A percentile compares a stretch with the other conserved stretches of the same genome.
These are phyloP conservation scores for Brachionichthys hirsutus DNA, from an alignment of 2,113 vertebrate species.

Conservation along the genomic window DNA sequence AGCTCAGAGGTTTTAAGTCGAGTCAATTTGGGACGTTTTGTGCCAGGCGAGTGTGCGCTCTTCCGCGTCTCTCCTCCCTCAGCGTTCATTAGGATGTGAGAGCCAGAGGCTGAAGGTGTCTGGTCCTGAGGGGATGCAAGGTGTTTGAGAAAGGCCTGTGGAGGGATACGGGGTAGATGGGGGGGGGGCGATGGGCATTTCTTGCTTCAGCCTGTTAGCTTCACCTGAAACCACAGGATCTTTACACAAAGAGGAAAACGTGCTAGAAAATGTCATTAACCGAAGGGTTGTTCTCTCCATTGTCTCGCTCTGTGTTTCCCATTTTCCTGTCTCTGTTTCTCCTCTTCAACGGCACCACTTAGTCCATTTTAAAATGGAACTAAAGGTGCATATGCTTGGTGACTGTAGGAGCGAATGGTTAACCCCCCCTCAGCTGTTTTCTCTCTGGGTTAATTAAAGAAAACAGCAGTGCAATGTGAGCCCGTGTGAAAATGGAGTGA, in stretches of 20 bases:
- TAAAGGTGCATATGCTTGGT: slow-evolving; percentile 70
- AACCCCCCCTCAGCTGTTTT: slow-evolving; percentile 78
- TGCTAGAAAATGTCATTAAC: slow-evolving; percentile 57
- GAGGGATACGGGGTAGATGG: slow-evolving; percentile 25
- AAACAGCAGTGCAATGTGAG: slow-evolving; percentile 76
- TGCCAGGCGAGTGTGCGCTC: slow-evolving; percentile 41
- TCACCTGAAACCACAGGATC: slow-evolving; percentile 56
- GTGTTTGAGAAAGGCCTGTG: slow-evolving; percentile 67
- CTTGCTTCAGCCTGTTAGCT: slow-evolving; percentile 61
- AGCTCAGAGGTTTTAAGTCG: slow-evolving; percentile 62
- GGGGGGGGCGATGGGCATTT: slow-evolving; percentile 47
- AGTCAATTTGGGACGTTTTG: slow-evolving; percentile 64
- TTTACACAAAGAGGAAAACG: slow-evolving; percentile 49
- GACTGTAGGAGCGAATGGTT: slow-evolving; percentile 72
- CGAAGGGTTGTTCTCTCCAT: slow-evolving; percentile 32
- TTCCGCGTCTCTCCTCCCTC: slow-evolving; percentile 56
- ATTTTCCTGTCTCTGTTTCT: slow-evolving; percentile 28
- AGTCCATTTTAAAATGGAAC: slow-evolving; percentile 55
- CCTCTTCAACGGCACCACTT: slow-evolving; percentile 16
- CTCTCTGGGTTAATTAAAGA: slow-evolving; percentile 84
- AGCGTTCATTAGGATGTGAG: slow-evolving; percentile 75
- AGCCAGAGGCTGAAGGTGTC: slow-evolving; percentile 69
- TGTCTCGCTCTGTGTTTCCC: slow-evolving; percentile 21
- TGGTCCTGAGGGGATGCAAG: slow-evolving; percentile 64
- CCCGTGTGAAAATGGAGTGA: slow-evolving; percentile 75